Evolutionary conservation across 2,113 vertebrate genomes (phyloP).

Genomic region (Apaloderma vittatum): DNA sequence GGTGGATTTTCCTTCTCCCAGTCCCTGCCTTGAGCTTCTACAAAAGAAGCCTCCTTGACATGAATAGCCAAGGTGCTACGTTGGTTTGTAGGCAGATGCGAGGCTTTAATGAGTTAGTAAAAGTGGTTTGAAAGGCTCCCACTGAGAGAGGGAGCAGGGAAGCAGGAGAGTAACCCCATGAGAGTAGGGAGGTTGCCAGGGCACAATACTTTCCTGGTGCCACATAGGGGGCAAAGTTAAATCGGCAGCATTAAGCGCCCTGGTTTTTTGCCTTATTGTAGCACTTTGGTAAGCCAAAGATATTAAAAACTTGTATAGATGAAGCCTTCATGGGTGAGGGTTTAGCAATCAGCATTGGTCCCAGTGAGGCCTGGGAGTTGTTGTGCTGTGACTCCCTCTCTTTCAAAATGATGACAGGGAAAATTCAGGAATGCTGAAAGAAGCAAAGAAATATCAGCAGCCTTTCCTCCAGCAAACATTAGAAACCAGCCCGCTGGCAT

Average conservation of each 20-base stretch:
- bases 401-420: not conserved
- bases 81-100: not conserved
- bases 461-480: not conserved
- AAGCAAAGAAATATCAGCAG: not conserved
- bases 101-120: not conserved
- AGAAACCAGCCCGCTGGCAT: not conserved
- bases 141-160: not conserved
- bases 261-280: not conserved
- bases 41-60: not conserved
- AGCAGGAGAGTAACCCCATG: not conserved
- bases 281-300: not conserved
- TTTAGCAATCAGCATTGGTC: not conserved
- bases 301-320: not conserved
- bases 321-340: not conserved
- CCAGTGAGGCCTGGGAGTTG: not conserved
- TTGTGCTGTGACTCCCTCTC: not conserved
- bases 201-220: not conserved
- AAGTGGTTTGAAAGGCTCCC: not conserved
- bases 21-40: no score
- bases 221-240: not conserved
- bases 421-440: slow-evolving; percentile 1
- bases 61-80: not conserved
- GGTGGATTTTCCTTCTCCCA: no score
- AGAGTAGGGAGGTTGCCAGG: not conserved
- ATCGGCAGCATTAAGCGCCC: not conserved